Evolutionary conservation across 2,888 invertebrate species (phyloP).

Genomic region (Petrolisthes manimaculis): DNA sequence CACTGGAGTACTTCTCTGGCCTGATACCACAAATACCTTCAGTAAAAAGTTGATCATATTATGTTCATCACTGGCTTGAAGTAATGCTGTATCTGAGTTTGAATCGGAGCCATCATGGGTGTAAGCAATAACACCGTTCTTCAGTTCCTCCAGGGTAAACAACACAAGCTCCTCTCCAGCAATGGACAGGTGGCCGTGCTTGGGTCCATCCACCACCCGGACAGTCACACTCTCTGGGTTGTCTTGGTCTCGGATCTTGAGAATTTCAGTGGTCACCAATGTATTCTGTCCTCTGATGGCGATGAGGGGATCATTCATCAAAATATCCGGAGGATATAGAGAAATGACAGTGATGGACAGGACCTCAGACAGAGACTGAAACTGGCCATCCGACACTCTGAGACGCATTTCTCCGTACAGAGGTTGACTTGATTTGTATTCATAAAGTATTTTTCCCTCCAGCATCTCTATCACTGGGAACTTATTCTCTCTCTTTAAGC

Average conservation of each 20-base stretch:
- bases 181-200: conserved; percentile 51
- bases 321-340: conserved; percentile 42
- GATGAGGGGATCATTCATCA: conserved; percentile 57
- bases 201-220: conserved; percentile 50
- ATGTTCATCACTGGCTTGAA: conserved; percentile 61
- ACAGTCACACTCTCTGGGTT: conserved; percentile 59
- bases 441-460: conserved; percentile 48
- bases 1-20: conserved; percentile 47
- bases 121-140: conserved; percentile 39
- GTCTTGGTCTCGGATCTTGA: conserved; percentile 56
- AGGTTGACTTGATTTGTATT: conserved; percentile 36
- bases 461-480: conserved; percentile 40
- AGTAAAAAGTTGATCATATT: conserved; percentile 56
- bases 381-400: conserved; percentile 52
- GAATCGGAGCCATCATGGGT: conserved; percentile 46
- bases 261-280: conserved; percentile 29
- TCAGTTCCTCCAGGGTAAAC: conserved; percentile 55
- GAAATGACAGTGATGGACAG: conserved; percentile 60
- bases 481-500: conserved; percentile 28
- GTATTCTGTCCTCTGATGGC: conserved; percentile 39
- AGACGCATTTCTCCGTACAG: conserved; percentile 56
- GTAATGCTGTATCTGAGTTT: conserved; percentile 38
- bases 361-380: conserved; percentile 32
- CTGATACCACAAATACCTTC: conserved; percentile 49
- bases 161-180: conserved; percentile 42